A percentile compares a stretch with the other conserved stretches of the same genome.
Conservation (phyloP, 2,113 vertebrate genomes). For the Bambusicola thoracicus region DNA sequence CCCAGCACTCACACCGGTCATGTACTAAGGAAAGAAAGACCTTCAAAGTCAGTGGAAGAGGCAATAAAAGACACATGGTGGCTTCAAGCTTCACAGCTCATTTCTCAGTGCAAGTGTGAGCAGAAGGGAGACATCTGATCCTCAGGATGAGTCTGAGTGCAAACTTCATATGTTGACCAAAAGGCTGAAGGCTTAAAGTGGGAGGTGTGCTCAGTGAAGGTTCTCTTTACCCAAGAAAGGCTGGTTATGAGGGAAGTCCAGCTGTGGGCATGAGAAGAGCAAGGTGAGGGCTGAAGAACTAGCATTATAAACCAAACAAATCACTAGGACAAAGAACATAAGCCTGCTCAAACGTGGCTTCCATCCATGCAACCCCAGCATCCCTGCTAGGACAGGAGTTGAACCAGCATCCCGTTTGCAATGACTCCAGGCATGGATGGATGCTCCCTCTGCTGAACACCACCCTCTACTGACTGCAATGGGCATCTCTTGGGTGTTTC, state of each 20-base stretch:
- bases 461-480: conserved; percentile 18
- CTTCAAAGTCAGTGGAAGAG: conserved; percentile 31
- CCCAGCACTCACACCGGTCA: background rate
- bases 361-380: background rate
- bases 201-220: background rate
- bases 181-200: background rate
- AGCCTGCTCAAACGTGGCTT: background rate
- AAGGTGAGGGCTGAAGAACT: background rate
- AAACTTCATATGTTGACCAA: background rate
- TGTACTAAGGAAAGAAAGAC: conserved; percentile 5
- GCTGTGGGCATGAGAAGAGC: background rate
- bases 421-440: accelerated
- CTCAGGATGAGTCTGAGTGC: background rate
- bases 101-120: background rate
- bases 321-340: background rate
- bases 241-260: background rate
- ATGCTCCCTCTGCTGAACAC: background rate
- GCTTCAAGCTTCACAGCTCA: conserved; percentile 45
- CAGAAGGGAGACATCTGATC: background rate
- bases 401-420: background rate
- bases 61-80: conserved; percentile 10
- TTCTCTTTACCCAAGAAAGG: background rate
- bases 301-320: background rate
- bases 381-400: background rate
- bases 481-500: background rate